Evolutionary conservation across 2,113 vertebrate species (phyloP).

Genomic region (Misgurnus anguillicaudatus): DNA sequence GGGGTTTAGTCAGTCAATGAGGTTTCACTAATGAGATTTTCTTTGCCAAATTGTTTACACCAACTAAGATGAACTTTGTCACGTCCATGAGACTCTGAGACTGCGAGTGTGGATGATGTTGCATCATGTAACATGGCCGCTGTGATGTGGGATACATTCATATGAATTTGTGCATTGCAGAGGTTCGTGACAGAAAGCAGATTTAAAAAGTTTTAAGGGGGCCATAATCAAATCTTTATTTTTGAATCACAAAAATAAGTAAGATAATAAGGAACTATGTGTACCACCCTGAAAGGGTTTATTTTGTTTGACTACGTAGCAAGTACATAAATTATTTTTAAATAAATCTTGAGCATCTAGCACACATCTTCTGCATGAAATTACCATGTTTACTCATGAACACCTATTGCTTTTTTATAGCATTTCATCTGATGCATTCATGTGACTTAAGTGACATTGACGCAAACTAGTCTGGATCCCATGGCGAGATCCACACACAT

Average conservation of each 20-base stretch:
- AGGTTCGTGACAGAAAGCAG: background rate
- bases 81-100: background rate
- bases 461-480: conserved; percentile 15
- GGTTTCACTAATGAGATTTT: background rate
- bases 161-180: too few species aligned
- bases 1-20: conserved; percentile 14
- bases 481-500: background rate
- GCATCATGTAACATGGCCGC: background rate
- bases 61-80: background rate
- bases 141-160: background rate
- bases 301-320: too few species aligned
- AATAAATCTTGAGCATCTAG: too few species aligned
- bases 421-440: background rate
- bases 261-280: too few species aligned
- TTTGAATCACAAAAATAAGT: too few species aligned
- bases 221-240: too few species aligned
- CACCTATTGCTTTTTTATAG: conserved; percentile 4
- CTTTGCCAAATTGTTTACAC: background rate
- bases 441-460: background rate
- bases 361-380: background rate
- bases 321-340: too few species aligned
- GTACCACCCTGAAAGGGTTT: too few species aligned
- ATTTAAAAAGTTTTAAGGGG: background rate
- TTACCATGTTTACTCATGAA: background rate
- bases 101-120: background rate